Conservation (phyloP, 2,888 invertebrate genomes). For the Conops quadrifasciatus region DNA sequence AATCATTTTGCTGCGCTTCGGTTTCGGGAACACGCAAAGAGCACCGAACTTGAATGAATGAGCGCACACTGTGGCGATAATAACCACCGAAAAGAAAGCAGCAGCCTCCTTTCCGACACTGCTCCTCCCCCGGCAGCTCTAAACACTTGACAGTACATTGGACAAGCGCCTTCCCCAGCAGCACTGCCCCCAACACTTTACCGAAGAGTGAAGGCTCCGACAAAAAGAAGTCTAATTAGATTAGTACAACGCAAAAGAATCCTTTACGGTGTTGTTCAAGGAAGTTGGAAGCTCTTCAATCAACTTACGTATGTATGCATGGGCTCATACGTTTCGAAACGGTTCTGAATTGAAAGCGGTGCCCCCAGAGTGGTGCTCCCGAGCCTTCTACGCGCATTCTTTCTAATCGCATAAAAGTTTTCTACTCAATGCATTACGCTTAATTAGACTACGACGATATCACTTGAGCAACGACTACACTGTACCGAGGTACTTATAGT, state of each 20-base stretch:
- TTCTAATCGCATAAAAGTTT: too few species aligned
- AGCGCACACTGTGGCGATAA: neutral
- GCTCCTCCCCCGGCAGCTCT: neutral
- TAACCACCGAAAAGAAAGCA: constrained; percentile 1
- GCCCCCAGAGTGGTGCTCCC: too few species aligned
- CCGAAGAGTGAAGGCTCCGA: neutral
- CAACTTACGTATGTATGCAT: neutral
- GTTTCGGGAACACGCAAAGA: neutral
- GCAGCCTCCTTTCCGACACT: neutral
- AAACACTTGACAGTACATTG: neutral
- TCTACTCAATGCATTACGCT: too few species aligned
- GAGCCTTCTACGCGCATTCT: too few species aligned
- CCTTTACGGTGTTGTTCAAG: neutral
- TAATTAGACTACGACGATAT: too few species aligned
- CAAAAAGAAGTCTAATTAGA: neutral
- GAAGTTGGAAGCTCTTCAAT: constrained; percentile 1
- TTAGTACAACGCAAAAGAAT: constrained; percentile 2
- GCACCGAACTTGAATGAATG: constrained; percentile 1
- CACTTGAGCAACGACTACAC: too few species aligned
- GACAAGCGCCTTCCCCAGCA: neutral
- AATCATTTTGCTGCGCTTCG: constrained; percentile 6
- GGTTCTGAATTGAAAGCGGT: neutral
- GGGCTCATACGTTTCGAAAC: neutral
- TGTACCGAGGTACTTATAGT: too few species aligned
- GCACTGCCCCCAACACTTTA: constrained; percentile 2